Base-by-base conservation (phyloP, 2,113 vertebrate genomes). In the Fulmarus glacialis region DNA sequence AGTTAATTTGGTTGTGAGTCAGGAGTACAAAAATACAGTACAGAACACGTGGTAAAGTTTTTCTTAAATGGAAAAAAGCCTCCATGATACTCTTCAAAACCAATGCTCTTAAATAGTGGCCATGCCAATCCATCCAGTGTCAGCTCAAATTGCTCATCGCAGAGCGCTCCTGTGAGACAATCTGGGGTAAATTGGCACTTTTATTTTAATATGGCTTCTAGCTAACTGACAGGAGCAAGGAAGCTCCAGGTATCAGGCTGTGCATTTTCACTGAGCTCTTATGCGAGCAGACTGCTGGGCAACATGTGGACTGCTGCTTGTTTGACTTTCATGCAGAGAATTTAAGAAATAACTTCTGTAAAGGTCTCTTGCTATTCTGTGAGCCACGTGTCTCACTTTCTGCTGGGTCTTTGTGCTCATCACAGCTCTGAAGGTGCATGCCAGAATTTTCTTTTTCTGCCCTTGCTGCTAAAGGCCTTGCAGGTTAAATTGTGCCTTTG, bases 1-100 rank as follows among this genome's bases (percentile, higher is more conserved):
- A 77, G 36, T 84, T 81, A 67, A 87, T 71, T 67, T 60, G 70
- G 47, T 73, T 70, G 60, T 88, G 90, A 89, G 79, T 74, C 88
- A 60, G 40, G 56, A 91, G 21, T 34, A 60, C 56, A 47, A 48
- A 92, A 84, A 59, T 70, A 42, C 1, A 70, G 59, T 4, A 13
- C 47, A 48, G 89, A 67, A 34, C 68, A 30, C 0, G 19, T 27
- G 55, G 63, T 26, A 16, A 78, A 75, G 8, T 38, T 74, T 73
- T 59, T 60, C 67, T 42, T 52, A 84, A 80, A 29, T 47, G 59
- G 60, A 52, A 40, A 26, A 58, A 70, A 73, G 26, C 83, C 53
- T 66, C 72, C 23, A 15, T 24, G 47, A 40, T 67, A 6, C 45
- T 89, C 43, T 67, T 70, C 38, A 53, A 60, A 87, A 55, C 20